Conservation (phyloP, 2,888 invertebrate genomes). For the Drosophila suboccidentalis region DNA sequence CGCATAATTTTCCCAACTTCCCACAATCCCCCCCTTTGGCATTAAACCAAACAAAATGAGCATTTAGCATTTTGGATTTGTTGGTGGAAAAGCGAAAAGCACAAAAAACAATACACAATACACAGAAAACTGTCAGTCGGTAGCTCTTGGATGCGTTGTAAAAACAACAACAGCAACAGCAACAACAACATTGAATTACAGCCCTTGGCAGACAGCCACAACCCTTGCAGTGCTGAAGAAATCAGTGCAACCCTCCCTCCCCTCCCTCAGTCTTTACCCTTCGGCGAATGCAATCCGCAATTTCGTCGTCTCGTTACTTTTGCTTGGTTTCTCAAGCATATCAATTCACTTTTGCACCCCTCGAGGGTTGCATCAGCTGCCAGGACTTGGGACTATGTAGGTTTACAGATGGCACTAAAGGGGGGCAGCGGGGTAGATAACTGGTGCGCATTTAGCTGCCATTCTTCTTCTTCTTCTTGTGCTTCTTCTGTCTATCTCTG, state of each 20-base stretch:
- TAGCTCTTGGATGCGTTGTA: constrained; percentile 15
- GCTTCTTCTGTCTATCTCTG: constrained; percentile 29
- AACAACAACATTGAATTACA: constrained; percentile 23
- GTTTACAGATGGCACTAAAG: background rate
- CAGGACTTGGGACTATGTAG: background rate
- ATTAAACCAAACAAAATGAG: constrained; percentile 73
- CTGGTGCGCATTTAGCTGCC: constrained; percentile 41
- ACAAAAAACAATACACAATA: constrained; percentile 38
- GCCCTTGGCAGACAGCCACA: constrained; percentile 47
- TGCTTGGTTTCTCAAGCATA: constrained; percentile 81
- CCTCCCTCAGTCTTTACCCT: background rate
- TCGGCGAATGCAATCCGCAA: constrained; percentile 63
- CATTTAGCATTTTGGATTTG: constrained; percentile 76
- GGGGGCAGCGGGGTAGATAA: background rate
- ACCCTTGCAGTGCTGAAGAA: constrained; percentile 53
- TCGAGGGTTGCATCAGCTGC: constrained; percentile 40
- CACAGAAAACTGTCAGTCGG: constrained; percentile 31
- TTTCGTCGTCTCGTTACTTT: constrained; percentile 72
- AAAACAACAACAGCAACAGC: constrained; percentile 16
- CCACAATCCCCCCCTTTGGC: constrained; percentile 6
- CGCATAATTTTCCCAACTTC: constrained; percentile 12
- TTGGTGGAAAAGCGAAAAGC: constrained; percentile 42
- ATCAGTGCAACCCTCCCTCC: constrained; percentile 49
- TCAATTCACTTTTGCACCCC: constrained; percentile 77
- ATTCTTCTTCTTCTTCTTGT: constrained; percentile 4